Base-by-base conservation (phyloP, 2,888 invertebrate species). In the Hermaeophaga mercurialis region DNA sequence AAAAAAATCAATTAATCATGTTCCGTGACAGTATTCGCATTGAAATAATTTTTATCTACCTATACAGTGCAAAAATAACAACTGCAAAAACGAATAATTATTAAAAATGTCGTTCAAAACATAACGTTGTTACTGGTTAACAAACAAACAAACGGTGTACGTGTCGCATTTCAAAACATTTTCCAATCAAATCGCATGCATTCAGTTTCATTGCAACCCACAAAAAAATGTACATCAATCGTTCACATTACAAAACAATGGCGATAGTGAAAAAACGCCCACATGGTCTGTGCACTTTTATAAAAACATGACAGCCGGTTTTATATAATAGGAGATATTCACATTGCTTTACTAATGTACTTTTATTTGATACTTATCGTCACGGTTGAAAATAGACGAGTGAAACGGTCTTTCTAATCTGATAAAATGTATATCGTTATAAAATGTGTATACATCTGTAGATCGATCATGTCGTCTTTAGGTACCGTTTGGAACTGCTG, bases 101-200 rank as follows among this genome's bases (percentile, higher is more conserved):
- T 12, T 2, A 36, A 15, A 36, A 36, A 15, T 36, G 17, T 9
- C 9, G 36, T 36, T 8, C 36, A 36, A 36, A 31, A 31, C 31
- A 31, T 17, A 36, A 36, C 36, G 17, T 8, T 36, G 36, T 36
- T 36, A 4, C 15, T 36, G 1, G 36, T 36, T 17, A 36, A n/a
- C n/a, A n/a, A 36, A 36, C 12, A 36, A 36, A 36, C 36, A 36
- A 36, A 36, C 15, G 36, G 36, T 36, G 17, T 36, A 36, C 36
- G 36, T 36, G 36, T 36, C 36, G 36, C 36, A 9, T 36, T 36
- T 17, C 5, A 36, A 36, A 36, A 36, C 17, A 36, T 36, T 36
- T 36, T 36, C 17, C 36, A 36, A 36, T 36, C 36, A 36, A 36
- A 36, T 36, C 12, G 14, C 33, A 9, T 5, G 6, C 28, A 34